Evolutionary conservation across 1,140 invertebrate species (phyloP), one percentile per base, ranked within the genome.

Genomic region (Papilio polyxenes): DNA sequence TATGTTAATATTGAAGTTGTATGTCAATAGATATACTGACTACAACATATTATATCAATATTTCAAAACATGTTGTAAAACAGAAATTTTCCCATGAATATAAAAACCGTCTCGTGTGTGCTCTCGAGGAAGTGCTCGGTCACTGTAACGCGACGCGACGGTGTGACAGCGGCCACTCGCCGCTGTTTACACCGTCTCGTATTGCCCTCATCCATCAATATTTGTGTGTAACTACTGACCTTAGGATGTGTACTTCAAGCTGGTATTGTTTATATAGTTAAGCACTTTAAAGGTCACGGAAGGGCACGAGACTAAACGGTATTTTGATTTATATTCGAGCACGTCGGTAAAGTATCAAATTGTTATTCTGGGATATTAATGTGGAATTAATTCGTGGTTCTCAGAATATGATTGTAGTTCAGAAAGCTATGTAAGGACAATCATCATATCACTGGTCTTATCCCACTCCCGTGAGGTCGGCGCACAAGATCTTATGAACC

Each of bases 161-260:
- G 17, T 51, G 44, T 31, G 75, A 53, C 23, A 49, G 23, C 75
- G 48, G 75, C 56, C 77, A 62, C 51, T 15, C 77, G 40, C 76
- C 77, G 77, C 15, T 79, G 56, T 79, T 79, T 79, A 62, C 77
- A 62, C 65, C 65, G 77, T 17, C 56, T 59, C 7, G 77, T 40
- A 56, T 77, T 23, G 75, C 20, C 44, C 49, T 56, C 53, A 79
- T 79, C 77, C 56, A 79, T 79, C 77, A 79, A 79, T 79, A 79
- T 79, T 79, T 79, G 77, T 78, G 75, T n/a, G 75, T 51, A n/a
- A 49, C 75, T 79, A 15, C 20, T 77, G 77, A 79, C 77, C 77
- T 79, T 62, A 31, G 31, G 11, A 40, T 40, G 44, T 48, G 10
- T 37, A 23, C 23, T 65, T 15, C 9, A 65, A 37, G 13, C 20